Conservation (phyloP, 2,113 vertebrate genomes). For the Engraulis encrasicolus region DNA sequence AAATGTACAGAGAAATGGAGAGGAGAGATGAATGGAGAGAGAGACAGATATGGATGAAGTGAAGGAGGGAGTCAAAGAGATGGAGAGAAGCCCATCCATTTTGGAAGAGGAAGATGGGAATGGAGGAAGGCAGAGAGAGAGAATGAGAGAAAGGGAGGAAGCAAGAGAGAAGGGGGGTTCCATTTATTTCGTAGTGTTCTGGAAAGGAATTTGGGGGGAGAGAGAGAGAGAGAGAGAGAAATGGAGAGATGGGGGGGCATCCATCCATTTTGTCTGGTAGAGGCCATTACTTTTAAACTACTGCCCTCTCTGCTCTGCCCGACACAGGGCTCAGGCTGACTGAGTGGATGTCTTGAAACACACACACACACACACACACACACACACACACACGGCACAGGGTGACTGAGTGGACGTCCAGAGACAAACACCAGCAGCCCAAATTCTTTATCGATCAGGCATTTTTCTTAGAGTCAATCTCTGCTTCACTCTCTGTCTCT, state of each 20-base stretch:
- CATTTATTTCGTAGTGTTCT: no score
- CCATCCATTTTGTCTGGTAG: background rate
- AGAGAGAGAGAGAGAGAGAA: background rate
- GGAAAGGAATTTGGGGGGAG: no score
- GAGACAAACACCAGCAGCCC: background rate
- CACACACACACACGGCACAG: background rate
- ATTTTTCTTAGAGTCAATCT: background rate
- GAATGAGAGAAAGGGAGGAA: no score
- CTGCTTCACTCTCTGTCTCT: background rate
- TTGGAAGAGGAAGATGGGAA: no score
- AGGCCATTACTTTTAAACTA: background rate
- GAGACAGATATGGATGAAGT: no score
- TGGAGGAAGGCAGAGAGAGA: no score
- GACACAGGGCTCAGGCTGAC: background rate
- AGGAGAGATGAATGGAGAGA: background rate
- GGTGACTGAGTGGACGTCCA: slow-evolving; percentile 10
- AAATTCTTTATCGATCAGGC: background rate
- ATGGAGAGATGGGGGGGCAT: no score
- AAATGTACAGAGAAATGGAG: no score
- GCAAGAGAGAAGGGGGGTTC: no score
- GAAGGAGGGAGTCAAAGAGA: background rate
- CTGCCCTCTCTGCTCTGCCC: no score
- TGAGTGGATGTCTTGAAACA: slow-evolving; percentile 1
- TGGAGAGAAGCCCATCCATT: background rate
- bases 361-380: no score